Evolutionary conservation across 2,113 vertebrate genomes (phyloP), one percentile per base, ranked within the genome.

Genomic region (Ctenodactylus gundi): DNA sequence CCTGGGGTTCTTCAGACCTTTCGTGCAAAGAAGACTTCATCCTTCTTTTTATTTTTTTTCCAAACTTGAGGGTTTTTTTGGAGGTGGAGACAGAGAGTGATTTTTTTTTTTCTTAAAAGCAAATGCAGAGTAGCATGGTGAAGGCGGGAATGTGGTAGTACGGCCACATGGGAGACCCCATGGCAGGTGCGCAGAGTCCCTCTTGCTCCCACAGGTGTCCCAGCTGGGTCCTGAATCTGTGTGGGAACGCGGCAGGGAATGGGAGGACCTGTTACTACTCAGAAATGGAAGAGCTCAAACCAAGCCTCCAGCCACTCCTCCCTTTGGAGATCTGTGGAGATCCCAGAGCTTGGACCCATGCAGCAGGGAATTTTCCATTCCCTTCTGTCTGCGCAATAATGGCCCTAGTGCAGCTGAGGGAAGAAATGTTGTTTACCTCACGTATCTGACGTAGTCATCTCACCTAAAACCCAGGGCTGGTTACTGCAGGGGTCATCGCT

Each of bases 61-160:
- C 65, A 86, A 81, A 93, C 25, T 73, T 15, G 88, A 92, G 86
- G n/a, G 53, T 60, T 86, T 41, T 76, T 73, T 77, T 11, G 8
- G 83, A 76, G 91, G 36, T 23, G 18, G 85, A 70, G 49, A 67
- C 20, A 64, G 31, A n/a, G 34, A 80, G 29, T 46, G 76, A 67
- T 60, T 85, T 94, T 95, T 86, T 85, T 95, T 96, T 75, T 90
- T 88, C 31, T 67, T 36, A 64, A 62, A 70, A 85, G 72, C 46
- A 91, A 82, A 60, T 31, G 55, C 62, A 31, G 84, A 77, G 29
- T 65, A 78, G 46, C 64, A 44, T 64, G n/a, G 39, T 70, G 41
- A 34, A 23, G 57, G n/a, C n/a, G n/a, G n/a, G n/a, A n/a, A n/a
- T n/a, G n/a, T n/a, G n/a, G n/a, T n/a, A n/a, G n/a, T n/a, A n/a